Evolutionary conservation across 2,797 vertebrate species (phyloP).

Genomic region (Dipus sagitta): DNA sequence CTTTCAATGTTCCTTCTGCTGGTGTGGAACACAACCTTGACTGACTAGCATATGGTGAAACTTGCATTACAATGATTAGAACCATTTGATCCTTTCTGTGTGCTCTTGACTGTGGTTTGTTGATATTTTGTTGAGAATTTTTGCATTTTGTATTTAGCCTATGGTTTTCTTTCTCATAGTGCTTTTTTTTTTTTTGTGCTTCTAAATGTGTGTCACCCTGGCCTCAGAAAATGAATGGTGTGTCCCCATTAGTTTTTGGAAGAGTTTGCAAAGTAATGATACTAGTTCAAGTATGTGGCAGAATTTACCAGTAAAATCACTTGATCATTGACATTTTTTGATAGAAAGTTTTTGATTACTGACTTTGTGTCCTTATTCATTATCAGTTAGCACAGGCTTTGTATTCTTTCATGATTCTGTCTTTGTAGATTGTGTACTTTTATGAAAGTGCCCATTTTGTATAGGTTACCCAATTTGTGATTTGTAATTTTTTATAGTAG

Average conservation of each 20-base stretch:
- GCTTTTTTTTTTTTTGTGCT: not conserved
- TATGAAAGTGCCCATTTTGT: not conserved
- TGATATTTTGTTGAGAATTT: not conserved
- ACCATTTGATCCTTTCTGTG: not conserved
- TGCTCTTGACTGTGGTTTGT: not conserved
- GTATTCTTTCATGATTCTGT: not conserved
- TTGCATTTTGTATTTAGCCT: not conserved
- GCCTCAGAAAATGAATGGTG: not conserved
- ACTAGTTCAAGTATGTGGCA: not conserved
- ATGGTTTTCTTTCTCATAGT: not conserved
- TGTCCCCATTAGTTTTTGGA: not conserved
- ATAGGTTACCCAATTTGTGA: not conserved
- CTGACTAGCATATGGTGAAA: not conserved
- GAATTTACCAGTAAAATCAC: not conserved
- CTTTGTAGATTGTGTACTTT: not conserved
- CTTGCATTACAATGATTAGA: not conserved
- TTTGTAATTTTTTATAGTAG: not conserved
- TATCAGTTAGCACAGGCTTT: not conserved
- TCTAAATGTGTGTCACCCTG: not conserved
- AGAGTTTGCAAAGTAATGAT: not conserved
- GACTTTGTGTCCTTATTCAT: not conserved
- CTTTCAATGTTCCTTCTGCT: not conserved
- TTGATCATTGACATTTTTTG: not conserved
- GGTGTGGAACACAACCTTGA: accelerated
- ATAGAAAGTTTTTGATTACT: not conserved